Conservation (phyloP, 1,140 invertebrate genomes). For the Rhopalosiphum maidis region DNA sequence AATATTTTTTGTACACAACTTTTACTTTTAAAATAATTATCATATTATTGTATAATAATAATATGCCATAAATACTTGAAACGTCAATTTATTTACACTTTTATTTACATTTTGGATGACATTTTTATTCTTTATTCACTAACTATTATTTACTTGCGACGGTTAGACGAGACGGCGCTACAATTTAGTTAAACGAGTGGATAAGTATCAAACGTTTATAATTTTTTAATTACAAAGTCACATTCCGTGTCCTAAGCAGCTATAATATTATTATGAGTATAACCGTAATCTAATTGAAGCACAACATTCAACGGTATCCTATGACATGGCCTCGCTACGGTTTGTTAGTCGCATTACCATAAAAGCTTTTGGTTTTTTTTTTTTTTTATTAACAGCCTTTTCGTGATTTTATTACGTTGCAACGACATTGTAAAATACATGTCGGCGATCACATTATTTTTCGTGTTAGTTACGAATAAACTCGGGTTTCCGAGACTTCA, state of each 20-base stretch:
- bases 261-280: not conserved
- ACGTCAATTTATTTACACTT: not conserved
- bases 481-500: not conserved
- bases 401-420: not conserved
- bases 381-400: not conserved
- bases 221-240: not conserved
- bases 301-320: conserved; percentile 4
- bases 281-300: conserved; percentile 15
- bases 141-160: not conserved
- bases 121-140: not conserved
- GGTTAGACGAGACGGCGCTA: not conserved
- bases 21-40: not conserved
- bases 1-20: not conserved
- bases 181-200: not conserved
- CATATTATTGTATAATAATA: not conserved
- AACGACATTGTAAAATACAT: not conserved
- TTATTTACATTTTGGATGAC: not conserved
- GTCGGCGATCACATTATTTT: not conserved
- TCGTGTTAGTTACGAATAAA: not conserved
- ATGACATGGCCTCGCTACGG: not conserved
- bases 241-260: not conserved
- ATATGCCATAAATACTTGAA: not conserved
- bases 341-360: conserved; percentile 13
- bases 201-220: conserved; percentile 21
- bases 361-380: conserved; percentile 29